Evolutionary conservation across 2,113 vertebrate species (phyloP).

Genomic region (Neoarius graeffei): DNA sequence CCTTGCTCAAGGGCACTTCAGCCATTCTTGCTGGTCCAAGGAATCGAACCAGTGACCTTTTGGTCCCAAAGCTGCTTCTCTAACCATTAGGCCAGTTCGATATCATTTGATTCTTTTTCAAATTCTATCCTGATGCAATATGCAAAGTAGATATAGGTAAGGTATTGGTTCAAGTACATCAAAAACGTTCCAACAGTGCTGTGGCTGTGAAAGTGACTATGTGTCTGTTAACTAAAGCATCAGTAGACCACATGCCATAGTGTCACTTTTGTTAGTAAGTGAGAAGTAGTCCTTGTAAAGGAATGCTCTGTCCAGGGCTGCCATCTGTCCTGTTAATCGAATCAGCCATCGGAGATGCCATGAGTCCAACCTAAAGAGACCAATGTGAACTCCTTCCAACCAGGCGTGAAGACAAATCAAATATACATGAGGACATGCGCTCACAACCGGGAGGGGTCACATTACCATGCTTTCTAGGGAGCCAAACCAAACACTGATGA

Average conservation of each 20-base stretch:
- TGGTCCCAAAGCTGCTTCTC: no score
- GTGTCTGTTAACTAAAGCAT: not conserved
- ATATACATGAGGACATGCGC: constrained; percentile 72
- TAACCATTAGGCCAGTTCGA: no score
- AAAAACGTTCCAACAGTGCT: not conserved
- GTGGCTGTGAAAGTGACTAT: constrained; percentile 5
- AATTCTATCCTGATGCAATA: not conserved
- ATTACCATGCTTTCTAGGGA: constrained; percentile 63
- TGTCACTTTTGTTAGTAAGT: constrained; percentile 42
- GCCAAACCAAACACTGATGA: constrained; percentile 46
- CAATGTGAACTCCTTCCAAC: constrained; percentile 60
- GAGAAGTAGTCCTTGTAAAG: constrained; percentile 60
- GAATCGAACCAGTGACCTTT: no score
- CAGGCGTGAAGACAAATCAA: constrained; percentile 72
- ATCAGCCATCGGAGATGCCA: constrained; percentile 57
- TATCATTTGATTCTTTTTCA: not conserved
- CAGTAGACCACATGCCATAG: constrained; percentile 25
- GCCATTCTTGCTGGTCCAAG: no score
- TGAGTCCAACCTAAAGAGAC: constrained; percentile 62
- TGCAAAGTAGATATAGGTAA: not conserved
- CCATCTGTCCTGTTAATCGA: constrained; percentile 68
- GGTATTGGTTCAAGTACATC: not conserved
- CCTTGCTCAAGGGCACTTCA: no score
- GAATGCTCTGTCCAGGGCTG: constrained; percentile 65
- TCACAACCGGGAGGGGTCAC: constrained; percentile 58